phyloP scores from a whole-genome alignment of 1,140 invertebrate species.

The Epicauta chinensis region DNA sequence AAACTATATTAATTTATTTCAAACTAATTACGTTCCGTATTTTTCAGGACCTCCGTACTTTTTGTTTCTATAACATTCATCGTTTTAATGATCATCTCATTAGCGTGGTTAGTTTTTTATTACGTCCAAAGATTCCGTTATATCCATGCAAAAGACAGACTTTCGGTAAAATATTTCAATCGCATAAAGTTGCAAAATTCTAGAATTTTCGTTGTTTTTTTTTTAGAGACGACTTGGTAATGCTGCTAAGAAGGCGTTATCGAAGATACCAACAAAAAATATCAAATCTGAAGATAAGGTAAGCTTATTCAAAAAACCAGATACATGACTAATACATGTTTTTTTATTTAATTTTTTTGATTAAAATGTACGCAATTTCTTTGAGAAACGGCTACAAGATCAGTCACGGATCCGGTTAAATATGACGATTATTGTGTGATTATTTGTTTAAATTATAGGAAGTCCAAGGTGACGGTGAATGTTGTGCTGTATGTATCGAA shows the following conservation, averaged over 20 bases:
- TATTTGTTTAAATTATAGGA: slow-evolving; percentile 48
- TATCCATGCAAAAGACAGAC: slow-evolving; percentile 81
- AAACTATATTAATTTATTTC: too few relatives aligned
- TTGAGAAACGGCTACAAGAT: too few relatives aligned
- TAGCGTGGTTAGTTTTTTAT: slow-evolving; percentile 92
- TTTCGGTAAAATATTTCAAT: slow-evolving; percentile 57
- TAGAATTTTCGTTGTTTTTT: background rate
- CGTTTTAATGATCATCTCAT: slow-evolving; percentile 86
- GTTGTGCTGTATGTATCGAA: slow-evolving; percentile 90
- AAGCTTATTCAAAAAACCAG: slow-evolving; percentile 55
- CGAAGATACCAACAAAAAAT: slow-evolving; percentile 82
- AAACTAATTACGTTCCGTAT: slow-evolving; percentile 4
- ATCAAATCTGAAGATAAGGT: slow-evolving; percentile 79
- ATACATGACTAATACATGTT: too few relatives aligned
- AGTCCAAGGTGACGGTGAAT: slow-evolving; percentile 73
- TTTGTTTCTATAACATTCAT: slow-evolving; percentile 94
- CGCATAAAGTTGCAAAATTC: background rate
- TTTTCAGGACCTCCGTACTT: slow-evolving; percentile 74
- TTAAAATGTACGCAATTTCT: too few relatives aligned
- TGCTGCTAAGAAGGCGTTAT: slow-evolving; percentile 84
- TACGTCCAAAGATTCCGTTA: slow-evolving; percentile 90
- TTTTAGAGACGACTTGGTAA: slow-evolving; percentile 75
- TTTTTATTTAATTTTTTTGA: too few relatives aligned
- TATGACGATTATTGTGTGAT: too few relatives aligned
- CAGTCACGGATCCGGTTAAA: too few relatives aligned